Conservation (phyloP, 2,797 vertebrate species). For the Phaenicophaeus curvirostris region DNA sequence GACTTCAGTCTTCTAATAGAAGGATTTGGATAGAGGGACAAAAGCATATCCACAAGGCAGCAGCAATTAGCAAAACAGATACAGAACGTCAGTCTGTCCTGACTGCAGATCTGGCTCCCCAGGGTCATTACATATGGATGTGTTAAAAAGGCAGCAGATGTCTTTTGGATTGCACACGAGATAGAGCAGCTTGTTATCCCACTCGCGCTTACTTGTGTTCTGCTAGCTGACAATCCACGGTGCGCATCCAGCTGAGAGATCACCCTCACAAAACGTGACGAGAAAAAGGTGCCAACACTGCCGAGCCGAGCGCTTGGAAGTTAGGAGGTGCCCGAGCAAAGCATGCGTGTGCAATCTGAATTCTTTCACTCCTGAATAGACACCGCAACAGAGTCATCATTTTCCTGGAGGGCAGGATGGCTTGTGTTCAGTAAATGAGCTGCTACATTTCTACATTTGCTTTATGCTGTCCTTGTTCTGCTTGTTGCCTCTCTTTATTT, state of each 20-base stretch:
- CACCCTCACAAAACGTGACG: not conserved
- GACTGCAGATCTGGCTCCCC: constrained; percentile 41
- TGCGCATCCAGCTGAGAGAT: not conserved
- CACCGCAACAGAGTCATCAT: not conserved
- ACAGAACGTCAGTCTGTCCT: constrained; percentile 56
- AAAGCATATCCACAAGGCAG: constrained; percentile 37
- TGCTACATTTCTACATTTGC: not conserved
- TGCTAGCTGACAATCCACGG: not conserved
- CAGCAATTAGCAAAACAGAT: constrained; percentile 48
- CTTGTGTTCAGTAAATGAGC: not conserved
- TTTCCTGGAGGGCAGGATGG: not conserved
- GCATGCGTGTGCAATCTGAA: not conserved
- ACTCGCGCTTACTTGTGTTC: not conserved
- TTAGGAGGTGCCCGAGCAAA: not conserved
- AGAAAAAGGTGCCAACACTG: not conserved
- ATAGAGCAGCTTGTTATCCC: constrained; percentile 23
- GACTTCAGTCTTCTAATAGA: not conserved
- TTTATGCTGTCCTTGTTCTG: not conserved
- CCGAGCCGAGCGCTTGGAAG: not conserved
- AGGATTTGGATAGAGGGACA: constrained; percentile 18
- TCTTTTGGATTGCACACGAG: constrained; percentile 6
- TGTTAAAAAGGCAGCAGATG: constrained; percentile 64
- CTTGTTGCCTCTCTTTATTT: not conserved
- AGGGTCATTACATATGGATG: constrained; percentile 22
- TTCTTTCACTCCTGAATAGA: not conserved